A percentile compares a stretch with the other conserved stretches of the same genome.
Evolutionary conservation across 1,140 invertebrate species (phyloP).

Genomic region (Laupala kohalensis): DNA sequence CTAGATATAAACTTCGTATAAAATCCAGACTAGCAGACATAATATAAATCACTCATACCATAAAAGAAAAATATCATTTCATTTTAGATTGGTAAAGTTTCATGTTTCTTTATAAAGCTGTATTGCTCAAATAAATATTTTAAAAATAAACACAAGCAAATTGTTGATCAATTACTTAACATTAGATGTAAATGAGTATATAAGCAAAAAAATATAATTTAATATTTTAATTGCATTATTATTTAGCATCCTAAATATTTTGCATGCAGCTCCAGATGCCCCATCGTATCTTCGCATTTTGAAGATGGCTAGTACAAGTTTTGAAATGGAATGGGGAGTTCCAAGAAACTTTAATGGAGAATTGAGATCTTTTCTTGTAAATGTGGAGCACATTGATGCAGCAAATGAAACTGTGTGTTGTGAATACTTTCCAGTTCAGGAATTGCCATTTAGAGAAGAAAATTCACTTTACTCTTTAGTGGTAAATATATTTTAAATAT

Average conservation of each 20-base stretch:
- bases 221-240: neutral
- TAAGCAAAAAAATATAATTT: no score
- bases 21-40: no score
- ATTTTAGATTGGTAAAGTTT: no score
- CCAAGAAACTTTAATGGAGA: slow-evolving; percentile 4
- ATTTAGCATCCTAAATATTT: neutral
- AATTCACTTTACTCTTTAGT: neutral
- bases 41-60: no score
- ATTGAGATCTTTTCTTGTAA: slow-evolving; percentile 7
- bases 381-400: slow-evolving; percentile 6
- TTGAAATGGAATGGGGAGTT: slow-evolving; percentile 1
- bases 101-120: no score
- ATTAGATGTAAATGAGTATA: no score
- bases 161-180: no score
- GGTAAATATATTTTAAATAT: no score
- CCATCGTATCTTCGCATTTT: neutral
- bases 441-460: slow-evolving; percentile 1
- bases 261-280: neutral
- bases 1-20: no score
- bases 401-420: slow-evolving; percentile 7
- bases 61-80: no score
- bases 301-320: neutral
- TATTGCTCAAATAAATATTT: no score
- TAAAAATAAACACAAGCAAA: no score
- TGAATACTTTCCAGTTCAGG: slow-evolving; percentile 7